Conservation (phyloP, 2,113 vertebrate genomes). For the Prionailurus bengalensis region DNA sequence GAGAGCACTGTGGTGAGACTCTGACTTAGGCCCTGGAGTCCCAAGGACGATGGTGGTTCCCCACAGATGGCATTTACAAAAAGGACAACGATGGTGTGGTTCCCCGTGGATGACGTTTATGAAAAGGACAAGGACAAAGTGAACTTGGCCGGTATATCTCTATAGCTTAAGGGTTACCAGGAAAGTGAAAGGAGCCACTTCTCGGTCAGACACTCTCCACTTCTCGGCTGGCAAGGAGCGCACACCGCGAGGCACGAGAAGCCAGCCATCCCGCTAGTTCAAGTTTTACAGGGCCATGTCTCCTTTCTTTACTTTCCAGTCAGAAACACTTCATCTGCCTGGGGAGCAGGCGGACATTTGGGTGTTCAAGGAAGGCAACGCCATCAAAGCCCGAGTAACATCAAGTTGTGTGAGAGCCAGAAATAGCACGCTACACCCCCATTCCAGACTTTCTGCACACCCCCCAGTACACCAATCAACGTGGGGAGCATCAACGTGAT, state of each 20-base stretch:
- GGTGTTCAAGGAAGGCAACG: background rate
- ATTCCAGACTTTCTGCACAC: background rate
- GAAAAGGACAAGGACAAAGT: background rate
- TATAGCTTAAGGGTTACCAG: background rate
- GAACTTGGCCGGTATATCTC: background rate
- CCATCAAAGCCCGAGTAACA: background rate
- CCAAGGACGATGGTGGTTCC: background rate
- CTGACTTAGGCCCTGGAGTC: background rate
- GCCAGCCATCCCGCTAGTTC: background rate
- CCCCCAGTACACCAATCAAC: background rate
- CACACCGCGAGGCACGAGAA: accelerated
- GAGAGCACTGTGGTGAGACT: background rate
- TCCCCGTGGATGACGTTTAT: background rate
- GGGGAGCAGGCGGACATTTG: background rate
- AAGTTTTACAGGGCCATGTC: background rate
- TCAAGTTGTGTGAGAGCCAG: background rate
- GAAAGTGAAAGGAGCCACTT: background rate
- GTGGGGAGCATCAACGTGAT: background rate
- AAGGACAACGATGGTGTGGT: background rate
- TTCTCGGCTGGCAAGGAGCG: background rate
- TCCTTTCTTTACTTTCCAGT: background rate
- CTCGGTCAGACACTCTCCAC: background rate
- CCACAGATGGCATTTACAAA: background rate
- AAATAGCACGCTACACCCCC: background rate
- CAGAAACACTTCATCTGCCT: background rate